Percentiles rank a stretch among this genome's conserved stretches.
These are phyloP conservation scores for Sebastes matsubarae DNA, from an alignment of 2,797 vertebrate genomes.

Conservation along the genomic window DNA sequence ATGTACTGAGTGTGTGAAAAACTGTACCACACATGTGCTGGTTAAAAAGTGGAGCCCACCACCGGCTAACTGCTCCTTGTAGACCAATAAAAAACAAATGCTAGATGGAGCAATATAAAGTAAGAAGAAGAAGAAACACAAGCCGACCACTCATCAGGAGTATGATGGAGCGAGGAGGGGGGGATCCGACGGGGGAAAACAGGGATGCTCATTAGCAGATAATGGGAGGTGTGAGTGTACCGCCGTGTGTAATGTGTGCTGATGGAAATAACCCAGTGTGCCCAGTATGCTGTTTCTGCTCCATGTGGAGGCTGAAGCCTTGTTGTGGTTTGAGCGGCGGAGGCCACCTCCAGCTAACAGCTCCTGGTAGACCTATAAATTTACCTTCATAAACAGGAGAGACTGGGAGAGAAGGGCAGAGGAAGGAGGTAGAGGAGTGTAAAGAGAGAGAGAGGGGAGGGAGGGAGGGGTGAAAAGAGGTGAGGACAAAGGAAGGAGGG, in stretches of 20 bases:
- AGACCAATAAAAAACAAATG: constrained; percentile 80
- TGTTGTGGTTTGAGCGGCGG: constrained; percentile 75
- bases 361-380: constrained; percentile 85
- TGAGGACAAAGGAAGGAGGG: constrained; percentile 20
- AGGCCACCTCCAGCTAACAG: constrained; percentile 81
- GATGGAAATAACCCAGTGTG: constrained; percentile 66
- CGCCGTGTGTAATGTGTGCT: constrained; percentile 51
- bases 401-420: constrained; percentile 54
- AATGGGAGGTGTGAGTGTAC: constrained; percentile 66
- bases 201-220: constrained; percentile 68
- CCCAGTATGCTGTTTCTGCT: constrained; percentile 58
- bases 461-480: neutral
- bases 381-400: constrained; percentile 83
- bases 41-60: constrained; percentile 75
- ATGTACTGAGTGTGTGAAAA: constrained; percentile 62
- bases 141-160: constrained; percentile 43
- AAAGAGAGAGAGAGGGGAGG: neutral
- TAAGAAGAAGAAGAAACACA: neutral
- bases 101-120: constrained; percentile 75
- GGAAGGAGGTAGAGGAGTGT: constrained; percentile 54
- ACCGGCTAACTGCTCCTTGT: constrained; percentile 74
- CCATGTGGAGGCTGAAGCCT: constrained; percentile 69
- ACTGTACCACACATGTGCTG: constrained; percentile 70
- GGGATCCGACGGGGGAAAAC: constrained; percentile 23
- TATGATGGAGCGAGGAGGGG: constrained; percentile 33